Base-by-base conservation (phyloP, 1,140 invertebrate genomes). In the Trichogramma pretiosum region DNA sequence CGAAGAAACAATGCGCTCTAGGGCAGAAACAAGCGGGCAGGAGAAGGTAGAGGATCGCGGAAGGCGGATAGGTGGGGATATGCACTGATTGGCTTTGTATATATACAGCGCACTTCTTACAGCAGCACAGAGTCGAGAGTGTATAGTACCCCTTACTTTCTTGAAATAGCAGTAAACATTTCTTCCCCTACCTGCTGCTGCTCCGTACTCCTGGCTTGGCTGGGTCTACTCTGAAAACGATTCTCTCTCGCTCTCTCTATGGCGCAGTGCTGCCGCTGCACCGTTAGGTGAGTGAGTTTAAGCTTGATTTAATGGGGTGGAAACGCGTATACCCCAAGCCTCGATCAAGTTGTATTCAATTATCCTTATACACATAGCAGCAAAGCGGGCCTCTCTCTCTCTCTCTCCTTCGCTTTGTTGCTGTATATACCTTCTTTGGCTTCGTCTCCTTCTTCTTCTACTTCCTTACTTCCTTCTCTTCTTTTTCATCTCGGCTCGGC, bases 341-440 rank as follows among this genome's bases (percentile, higher is more conserved):
- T 64, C 65, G 69, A 70, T 72, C 68, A 69, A 70, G 65, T 72
- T 72, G 68, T 72, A 72, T 72, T 70, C 69, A 72, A 72, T 72
- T 72, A 72, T 70, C 67, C 67, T 65, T 55, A 64, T 59, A 55
- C 52, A n/a, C n/a, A n/a, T n/a, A n/a, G n/a, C n/a, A n/a, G n/a
- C n/a, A n/a, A n/a, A n/a, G n/a, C n/a, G n/a, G n/a, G n/a, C n/a
- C n/a, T n/a, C n/a, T n/a, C n/a, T n/a, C 46, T 37, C 43, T 53
- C 50, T 53, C 32, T 36, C 42, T 53, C 36, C 23, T 13, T 30
- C 37, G n/a, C 45, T 41, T 47, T 46, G 34, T 28, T 21, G 11
- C 39, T 43, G 41, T 51, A 38, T 19, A 53, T 47, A 18, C 34
- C 36, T 38, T 18, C 11, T 34, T 13, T 50, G 42, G 19, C 37